Percentiles rank a stretch among this genome's conserved stretches.
These are phyloP conservation scores for Coenonympha arcania DNA, from an alignment of 2,888 invertebrate genomes.

Conservation along the genomic window DNA sequence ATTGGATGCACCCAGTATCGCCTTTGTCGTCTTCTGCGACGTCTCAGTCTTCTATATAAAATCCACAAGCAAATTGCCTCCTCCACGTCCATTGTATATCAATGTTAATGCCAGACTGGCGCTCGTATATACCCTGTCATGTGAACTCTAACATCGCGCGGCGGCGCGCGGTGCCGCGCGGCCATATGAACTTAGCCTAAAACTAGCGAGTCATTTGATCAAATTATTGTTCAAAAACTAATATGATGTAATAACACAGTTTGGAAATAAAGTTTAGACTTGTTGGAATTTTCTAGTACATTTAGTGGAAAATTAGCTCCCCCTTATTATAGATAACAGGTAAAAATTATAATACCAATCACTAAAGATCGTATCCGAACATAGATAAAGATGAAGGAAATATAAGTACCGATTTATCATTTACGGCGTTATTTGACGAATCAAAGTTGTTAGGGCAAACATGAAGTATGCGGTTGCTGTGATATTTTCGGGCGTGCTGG, in stretches of 20 bases:
- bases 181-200: too few species aligned
- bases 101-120: too few species aligned
- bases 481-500: slow-evolving; percentile 1
- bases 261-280: background rate
- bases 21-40: too few species aligned
- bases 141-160: too few species aligned
- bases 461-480: slow-evolving; percentile 14
- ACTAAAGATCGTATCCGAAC: slow-evolving; percentile 5
- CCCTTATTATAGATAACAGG: background rate
- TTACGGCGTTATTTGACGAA: slow-evolving; percentile 1
- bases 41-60: too few species aligned
- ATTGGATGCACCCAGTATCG: too few species aligned
- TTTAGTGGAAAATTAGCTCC: background rate
- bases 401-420: slow-evolving; percentile 14
- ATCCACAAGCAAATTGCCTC: too few species aligned
- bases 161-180: too few species aligned
- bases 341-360: slow-evolving; percentile 6
- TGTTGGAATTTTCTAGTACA: background rate
- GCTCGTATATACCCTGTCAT: too few species aligned
- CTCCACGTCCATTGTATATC: too few species aligned
- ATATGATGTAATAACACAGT: background rate
- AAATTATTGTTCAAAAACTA: too few species aligned
- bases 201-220: too few species aligned
- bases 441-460: slow-evolving; percentile 1
- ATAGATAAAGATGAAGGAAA: slow-evolving; percentile 10